A percentile compares a stretch with the other conserved stretches of the same genome.
These are phyloP conservation scores for Entomobrya multifasciata DNA, from an alignment of 2,888 invertebrate genomes.

Conservation along the genomic window DNA sequence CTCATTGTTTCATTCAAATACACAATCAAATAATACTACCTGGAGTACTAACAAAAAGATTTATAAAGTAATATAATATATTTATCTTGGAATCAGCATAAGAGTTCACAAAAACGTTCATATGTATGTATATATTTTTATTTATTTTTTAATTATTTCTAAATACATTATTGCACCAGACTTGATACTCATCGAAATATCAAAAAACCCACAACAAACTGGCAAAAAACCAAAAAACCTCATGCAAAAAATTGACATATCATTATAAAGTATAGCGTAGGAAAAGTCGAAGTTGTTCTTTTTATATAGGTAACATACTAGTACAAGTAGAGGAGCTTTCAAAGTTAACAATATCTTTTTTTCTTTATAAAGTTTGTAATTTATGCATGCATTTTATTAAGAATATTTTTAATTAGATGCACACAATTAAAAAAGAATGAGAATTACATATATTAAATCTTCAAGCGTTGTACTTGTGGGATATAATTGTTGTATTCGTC, in stretches of 20 bases:
- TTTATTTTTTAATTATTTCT: slow-evolving; percentile 1
- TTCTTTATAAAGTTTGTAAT: neutral
- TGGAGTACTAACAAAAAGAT: slow-evolving; percentile 40
- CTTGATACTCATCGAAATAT: slow-evolving; percentile 55
- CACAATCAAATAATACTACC: slow-evolving; percentile 28
- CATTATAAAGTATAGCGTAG: slow-evolving; percentile 41
- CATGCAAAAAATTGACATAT: neutral
- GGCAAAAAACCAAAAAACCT: too few relatives aligned
- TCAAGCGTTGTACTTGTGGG: slow-evolving; percentile 41
- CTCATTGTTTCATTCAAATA: slow-evolving; percentile 7
- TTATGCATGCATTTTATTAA: neutral
- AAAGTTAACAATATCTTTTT: slow-evolving; percentile 26
- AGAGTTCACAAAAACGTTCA: slow-evolving; percentile 2
- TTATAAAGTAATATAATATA: slow-evolving; percentile 7
- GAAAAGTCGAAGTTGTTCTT: slow-evolving; percentile 49
- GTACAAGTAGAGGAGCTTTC: slow-evolving; percentile 53
- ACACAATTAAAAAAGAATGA: slow-evolving; percentile 53
- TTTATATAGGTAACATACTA: slow-evolving; percentile 40
- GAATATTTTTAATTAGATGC: slow-evolving; percentile 17
- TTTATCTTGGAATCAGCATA: slow-evolving; percentile 26
- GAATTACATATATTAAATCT: slow-evolving; percentile 41
- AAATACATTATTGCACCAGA: slow-evolving; percentile 54
- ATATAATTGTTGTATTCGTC: slow-evolving; percentile 32
- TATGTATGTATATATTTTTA: neutral
- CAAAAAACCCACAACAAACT: slow-evolving; percentile 41